Evolutionary conservation across 2,888 invertebrate species (phyloP).

Genomic region (Caenorhabditis virilis): DNA sequence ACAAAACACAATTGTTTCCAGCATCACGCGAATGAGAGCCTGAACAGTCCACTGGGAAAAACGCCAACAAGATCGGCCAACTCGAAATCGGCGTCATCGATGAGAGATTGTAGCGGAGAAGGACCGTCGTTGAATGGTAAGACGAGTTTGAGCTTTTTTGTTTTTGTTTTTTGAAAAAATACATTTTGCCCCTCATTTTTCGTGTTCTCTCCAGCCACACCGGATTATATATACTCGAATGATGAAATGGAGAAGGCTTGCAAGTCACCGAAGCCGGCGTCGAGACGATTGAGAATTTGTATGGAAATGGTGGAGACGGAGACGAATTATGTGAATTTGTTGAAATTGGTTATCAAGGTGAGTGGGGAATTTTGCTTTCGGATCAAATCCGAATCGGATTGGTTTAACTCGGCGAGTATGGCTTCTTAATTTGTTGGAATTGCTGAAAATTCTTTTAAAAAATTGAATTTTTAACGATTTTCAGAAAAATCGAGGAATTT

Average conservation of each 20-base stretch:
- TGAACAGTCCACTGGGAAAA: slow-evolving; percentile 20
- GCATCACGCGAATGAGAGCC: too few species aligned
- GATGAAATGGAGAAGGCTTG: slow-evolving; percentile 48
- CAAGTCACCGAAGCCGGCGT: slow-evolving; percentile 65
- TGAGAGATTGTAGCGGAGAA: slow-evolving; percentile 33
- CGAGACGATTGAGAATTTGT: slow-evolving; percentile 77
- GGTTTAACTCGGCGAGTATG: too few species aligned
- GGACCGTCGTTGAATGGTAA: slow-evolving; percentile 29
- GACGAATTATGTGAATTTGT: slow-evolving; percentile 92
- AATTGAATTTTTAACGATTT: too few species aligned
- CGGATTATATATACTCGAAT: slow-evolving; percentile 50
- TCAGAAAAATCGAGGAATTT: too few species aligned
- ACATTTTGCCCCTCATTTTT: background rate
- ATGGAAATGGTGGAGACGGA: slow-evolving; percentile 94
- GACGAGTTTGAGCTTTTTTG: too few species aligned
- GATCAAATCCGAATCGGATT: too few species aligned
- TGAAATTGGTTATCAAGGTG: slow-evolving; percentile 87
- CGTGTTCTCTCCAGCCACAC: slow-evolving; percentile 11
- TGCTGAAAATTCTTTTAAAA: too few species aligned
- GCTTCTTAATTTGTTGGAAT: too few species aligned
- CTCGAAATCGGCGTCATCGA: slow-evolving; percentile 28
- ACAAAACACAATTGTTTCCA: too few species aligned
- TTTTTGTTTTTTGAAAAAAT: too few species aligned
- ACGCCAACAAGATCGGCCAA: slow-evolving; percentile 18
- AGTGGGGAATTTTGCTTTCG: slow-evolving; percentile 1